These are phyloP conservation scores for cattle (Bos taurus) DNA, from an alignment of 2,113 vertebrate species.

Conservation along the genomic window ARS-UCD2.0 NC_037342.1:62212501-62213000, in stretches of 20 bases:
- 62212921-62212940: background rate
- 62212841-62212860: background rate
- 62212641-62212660: background rate
- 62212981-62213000: background rate
- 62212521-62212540: background rate
- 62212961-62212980: background rate
- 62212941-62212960: background rate
- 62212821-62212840: background rate
- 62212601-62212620: background rate
- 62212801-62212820: background rate
- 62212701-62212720: background rate
- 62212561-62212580: background rate
- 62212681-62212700: background rate
- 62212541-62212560: constrained; percentile 7
- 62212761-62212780: background rate
- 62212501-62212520: constrained; percentile 33
- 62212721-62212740: background rate
- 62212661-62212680: background rate
- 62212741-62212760: background rate
- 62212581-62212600: background rate
- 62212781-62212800: background rate
- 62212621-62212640: background rate
- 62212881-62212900: background rate
- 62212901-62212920: background rate
- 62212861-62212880: background rate